phyloP scores from a whole-genome alignment of 1,140 invertebrate genomes.

The Eumaeus atala region DNA sequence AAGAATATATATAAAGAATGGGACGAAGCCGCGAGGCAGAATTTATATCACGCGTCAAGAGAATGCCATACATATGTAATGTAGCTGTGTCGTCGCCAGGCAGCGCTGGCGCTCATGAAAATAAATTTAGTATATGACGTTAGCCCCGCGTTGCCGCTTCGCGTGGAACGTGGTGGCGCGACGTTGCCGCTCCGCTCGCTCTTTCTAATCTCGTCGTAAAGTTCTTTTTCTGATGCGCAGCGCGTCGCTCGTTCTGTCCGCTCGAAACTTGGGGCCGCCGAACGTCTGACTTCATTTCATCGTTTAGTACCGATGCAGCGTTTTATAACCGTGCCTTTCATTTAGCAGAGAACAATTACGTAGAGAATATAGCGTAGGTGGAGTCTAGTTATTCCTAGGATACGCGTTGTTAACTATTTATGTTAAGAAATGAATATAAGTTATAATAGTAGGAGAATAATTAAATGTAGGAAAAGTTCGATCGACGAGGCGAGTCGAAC shows the following conservation, averaged over 20 bases:
- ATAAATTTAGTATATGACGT: conserved; percentile 74
- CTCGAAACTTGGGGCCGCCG: conserved; percentile 54
- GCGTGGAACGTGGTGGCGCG: conserved; percentile 64
- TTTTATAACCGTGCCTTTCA: conserved; percentile 48
- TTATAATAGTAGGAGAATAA: conserved; percentile 32
- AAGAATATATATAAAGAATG: too few relatives aligned
- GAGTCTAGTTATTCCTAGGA: neutral
- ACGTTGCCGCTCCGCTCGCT: conserved; percentile 65
- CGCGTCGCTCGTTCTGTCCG: conserved; percentile 65
- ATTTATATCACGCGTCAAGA: conserved; percentile 47
- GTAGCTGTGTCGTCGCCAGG: conserved; percentile 53
- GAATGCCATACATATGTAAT: conserved; percentile 40
- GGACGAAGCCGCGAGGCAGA: too few relatives aligned
- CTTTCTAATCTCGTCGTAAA: conserved; percentile 74
- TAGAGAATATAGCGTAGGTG: too few relatives aligned
- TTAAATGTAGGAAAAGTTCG: conserved; percentile 62
- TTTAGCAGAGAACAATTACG: neutral
- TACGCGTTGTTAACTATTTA: neutral
- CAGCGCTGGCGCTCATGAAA: conserved; percentile 69
- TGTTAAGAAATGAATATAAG: too few relatives aligned
- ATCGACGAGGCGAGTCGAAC: conserved; percentile 57
- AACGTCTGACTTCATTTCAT: conserved; percentile 69
- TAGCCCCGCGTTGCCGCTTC: conserved; percentile 60
- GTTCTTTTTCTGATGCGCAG: conserved; percentile 73
- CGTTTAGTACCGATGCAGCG: conserved; percentile 47